phyloP scores from a whole-genome alignment of 2,113 vertebrate genomes.

The Choloepus hoffmanni region DNA sequence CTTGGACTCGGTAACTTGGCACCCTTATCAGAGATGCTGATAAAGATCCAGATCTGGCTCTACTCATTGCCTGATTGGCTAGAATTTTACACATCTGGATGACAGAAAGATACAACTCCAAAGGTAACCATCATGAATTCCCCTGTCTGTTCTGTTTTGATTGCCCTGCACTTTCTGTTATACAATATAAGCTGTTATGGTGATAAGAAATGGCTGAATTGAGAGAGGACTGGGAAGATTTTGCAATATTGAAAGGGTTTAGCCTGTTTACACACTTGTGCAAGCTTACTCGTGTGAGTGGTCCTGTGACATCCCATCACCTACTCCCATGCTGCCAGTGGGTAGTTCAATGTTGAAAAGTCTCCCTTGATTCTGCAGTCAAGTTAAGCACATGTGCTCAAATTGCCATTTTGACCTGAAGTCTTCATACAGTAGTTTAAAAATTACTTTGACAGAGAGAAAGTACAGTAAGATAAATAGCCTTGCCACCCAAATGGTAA shows the following conservation, averaged over 20 bases:
- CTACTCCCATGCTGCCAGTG: neutral
- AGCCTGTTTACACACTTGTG: neutral
- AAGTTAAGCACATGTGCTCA: neutral
- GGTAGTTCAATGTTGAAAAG: neutral
- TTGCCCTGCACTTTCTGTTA: neutral
- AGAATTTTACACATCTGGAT: neutral
- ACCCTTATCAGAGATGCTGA: neutral
- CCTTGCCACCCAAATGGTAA: neutral
- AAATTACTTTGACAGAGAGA: neutral
- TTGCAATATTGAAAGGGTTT: neutral
- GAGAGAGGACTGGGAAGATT: neutral
- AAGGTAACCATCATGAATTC: neutral
- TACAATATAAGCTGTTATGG: neutral
- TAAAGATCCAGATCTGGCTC: neutral
- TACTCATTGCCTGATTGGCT: neutral
- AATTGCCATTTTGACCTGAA: neutral
- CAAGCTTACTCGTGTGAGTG: neutral
- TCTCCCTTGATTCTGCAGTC: neutral
- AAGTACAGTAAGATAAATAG: neutral
- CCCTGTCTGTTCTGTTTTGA: neutral
- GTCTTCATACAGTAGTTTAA: slow-evolving; percentile 21
- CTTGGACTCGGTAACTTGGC: slow-evolving; percentile 1
- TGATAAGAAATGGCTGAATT: neutral
- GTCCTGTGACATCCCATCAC: neutral
- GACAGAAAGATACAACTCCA: neutral